Conservation (phyloP, 2,888 invertebrate species). For the Polyommatus icarus region DNA sequence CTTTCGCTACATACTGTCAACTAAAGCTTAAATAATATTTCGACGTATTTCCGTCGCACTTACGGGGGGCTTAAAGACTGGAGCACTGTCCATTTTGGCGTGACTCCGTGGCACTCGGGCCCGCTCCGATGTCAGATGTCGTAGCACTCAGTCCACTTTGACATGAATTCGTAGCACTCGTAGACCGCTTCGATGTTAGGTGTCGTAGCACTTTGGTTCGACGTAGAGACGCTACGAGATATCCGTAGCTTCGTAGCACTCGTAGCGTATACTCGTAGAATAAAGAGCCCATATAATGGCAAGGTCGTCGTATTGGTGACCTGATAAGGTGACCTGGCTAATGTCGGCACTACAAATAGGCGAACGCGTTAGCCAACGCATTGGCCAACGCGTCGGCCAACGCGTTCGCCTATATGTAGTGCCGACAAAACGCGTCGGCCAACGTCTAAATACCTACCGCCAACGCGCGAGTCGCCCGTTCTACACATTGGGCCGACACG, state of each 20-base stretch:
- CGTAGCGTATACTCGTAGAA: background rate
- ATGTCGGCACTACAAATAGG: no score
- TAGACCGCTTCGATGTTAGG: constrained; percentile 4
- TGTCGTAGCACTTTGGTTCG: constrained; percentile 8
- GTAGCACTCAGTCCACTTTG: constrained; percentile 1
- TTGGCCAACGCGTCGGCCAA: no score
- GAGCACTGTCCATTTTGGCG: background rate
- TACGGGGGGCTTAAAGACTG: background rate
- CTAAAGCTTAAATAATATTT: background rate
- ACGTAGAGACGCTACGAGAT: background rate
- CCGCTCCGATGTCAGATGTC: background rate
- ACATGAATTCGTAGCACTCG: constrained; percentile 16
- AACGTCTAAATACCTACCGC: no score
- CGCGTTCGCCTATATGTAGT: no score
- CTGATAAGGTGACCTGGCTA: background rate
- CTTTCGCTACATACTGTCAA: background rate
- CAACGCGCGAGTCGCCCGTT: no score
- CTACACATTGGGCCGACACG: no score
- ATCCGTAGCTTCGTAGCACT: background rate
- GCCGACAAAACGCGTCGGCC: no score
- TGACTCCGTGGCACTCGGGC: background rate
- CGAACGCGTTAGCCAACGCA: no score
- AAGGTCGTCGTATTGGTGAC: background rate
- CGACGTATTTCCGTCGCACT: background rate
- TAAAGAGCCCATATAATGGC: background rate